Base-by-base conservation (phyloP, 2,888 invertebrate genomes). In the Ennomos fuscantarius region DNA sequence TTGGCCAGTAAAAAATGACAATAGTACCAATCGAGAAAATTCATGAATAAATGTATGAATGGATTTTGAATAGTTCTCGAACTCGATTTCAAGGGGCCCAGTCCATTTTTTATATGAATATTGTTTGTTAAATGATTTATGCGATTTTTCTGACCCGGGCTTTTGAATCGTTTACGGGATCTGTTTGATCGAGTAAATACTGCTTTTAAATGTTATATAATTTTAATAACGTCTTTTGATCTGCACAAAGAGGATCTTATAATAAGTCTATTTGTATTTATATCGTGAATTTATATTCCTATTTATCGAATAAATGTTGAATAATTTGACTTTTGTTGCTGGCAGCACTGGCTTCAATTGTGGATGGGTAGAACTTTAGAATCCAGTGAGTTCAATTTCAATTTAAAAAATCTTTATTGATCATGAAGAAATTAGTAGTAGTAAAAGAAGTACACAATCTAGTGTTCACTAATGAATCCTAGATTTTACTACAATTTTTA, bases 31-130 rank as follows among this genome's bases (percentile, higher is more conserved):
- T 70, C 59, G 63, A 62, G 61, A 58, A 63, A 62, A 65, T 65
- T 64, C 66, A 66, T 70, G 69, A 70, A 70, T 70, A 69, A 62
- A 69, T 69, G 69, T 69, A 70, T 70, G 66, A 64, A 64, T 63
- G 59, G 60, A 64, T 66, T 70, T 61, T 54, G 62, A 65, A 67
- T 66, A 66, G 65, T 68, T 66, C 60, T 61, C 50, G 40, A 64
- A 66, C 62, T 64, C 56, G 59, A 62, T 64, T 64, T 48, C 51
- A 39, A 54, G 59, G 57, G 59, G 56, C 37, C 31, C 12, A 46
- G 58, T 63, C 62, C 62, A 57, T 63, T 66, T 69, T 67, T 66
- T 65, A 49, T 67, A 64, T 65, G 67, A 69, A 68, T 66, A 66
- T 69, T 60, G 55, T 67, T 67, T 64, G 65, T 51, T 60, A 62